These are phyloP conservation scores for Lucifuga dentata DNA, from an alignment of 2,113 vertebrate species.

Conservation along the genomic window DNA sequence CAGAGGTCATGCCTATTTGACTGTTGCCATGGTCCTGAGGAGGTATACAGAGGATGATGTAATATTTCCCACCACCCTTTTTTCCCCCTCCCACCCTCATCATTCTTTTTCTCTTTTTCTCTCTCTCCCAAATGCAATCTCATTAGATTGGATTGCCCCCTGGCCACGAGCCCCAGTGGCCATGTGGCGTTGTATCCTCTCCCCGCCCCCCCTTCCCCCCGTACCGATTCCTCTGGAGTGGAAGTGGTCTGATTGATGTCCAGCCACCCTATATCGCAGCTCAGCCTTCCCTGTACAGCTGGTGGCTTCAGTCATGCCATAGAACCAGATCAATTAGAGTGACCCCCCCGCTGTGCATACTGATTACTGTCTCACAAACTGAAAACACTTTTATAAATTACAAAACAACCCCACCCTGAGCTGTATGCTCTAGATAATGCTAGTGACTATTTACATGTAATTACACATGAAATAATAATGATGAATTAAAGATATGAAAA, in stretches of 20 bases:
- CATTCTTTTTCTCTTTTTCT: constrained; percentile 50
- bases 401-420: constrained; percentile 28
- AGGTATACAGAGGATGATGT: constrained; percentile 70
- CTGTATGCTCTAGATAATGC: neutral
- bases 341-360: constrained; percentile 67
- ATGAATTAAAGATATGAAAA: constrained; percentile 12
- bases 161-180: constrained; percentile 67
- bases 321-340: constrained; percentile 75
- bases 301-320: constrained; percentile 79
- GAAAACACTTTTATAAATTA: constrained; percentile 58
- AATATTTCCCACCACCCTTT: constrained; percentile 60
- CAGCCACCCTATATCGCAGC: constrained; percentile 79
- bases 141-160: constrained; percentile 78
- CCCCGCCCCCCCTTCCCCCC: constrained; percentile 12
- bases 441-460: constrained; percentile 26
- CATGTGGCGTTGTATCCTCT: constrained; percentile 67
- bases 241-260: constrained; percentile 82
- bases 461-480: constrained; percentile 20
- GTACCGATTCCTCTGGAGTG: constrained; percentile 66
- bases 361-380: constrained; percentile 65
- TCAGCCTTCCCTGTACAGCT: constrained; percentile 77
- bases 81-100: constrained; percentile 37
- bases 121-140: constrained; percentile 65
- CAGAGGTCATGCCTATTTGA: constrained; percentile 52
- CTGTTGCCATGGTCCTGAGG: constrained; percentile 68